These are phyloP conservation scores for Fregetta grallaria DNA, from an alignment of 2,113 vertebrate genomes.

Conservation along the genomic window DNA sequence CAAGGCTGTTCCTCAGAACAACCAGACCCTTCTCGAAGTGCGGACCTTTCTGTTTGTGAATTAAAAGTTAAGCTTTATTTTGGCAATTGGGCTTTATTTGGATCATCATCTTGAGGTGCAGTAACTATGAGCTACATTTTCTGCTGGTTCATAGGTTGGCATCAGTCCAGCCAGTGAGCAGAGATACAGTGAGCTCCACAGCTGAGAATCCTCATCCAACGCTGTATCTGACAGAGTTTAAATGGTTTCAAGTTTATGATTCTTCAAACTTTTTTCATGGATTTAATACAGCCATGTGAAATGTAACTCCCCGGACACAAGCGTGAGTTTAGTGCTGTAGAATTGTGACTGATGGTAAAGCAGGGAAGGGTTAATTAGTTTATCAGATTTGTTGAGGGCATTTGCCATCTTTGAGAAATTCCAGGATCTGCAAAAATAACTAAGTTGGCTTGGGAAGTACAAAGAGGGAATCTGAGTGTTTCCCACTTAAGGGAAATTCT, in stretches of 20 bases:
- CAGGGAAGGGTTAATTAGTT: not conserved
- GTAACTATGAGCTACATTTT: not conserved
- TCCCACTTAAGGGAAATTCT: not conserved
- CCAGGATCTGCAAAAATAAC: not conserved
- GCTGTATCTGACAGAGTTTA: not conserved
- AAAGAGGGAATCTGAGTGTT: not conserved
- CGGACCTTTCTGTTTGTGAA: not conserved
- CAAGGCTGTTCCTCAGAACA: not conserved
- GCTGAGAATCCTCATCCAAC: not conserved
- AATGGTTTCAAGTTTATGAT: not conserved
- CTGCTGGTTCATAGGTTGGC: not conserved
- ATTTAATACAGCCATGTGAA: not conserved
- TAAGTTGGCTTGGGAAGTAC: not conserved
- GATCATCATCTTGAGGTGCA: not conserved
- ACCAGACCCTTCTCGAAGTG: not conserved
- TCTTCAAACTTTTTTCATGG: not conserved
- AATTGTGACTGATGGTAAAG: not conserved
- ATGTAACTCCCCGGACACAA: not conserved
- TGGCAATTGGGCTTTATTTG: not conserved
- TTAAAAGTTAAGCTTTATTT: not conserved
- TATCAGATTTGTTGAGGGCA: not conserved
- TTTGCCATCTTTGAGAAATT: not conserved
- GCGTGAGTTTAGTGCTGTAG: not conserved
- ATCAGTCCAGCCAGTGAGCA: accelerated
- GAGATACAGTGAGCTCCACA: not conserved